These are phyloP conservation scores for Himalopsyche anomala DNA, from an alignment of 2,888 invertebrate species.

Conservation along the genomic window DNA sequence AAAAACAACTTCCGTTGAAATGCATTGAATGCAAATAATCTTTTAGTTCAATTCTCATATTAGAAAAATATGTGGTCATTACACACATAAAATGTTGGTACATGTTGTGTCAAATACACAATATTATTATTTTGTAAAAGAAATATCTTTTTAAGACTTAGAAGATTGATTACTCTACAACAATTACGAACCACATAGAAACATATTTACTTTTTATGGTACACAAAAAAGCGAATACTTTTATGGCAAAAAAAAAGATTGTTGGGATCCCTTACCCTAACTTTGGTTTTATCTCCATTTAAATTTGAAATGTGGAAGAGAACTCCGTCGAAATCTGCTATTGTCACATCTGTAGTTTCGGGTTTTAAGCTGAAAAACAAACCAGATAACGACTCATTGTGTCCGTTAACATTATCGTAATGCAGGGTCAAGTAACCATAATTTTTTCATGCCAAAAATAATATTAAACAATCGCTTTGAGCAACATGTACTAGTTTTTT, in stretches of 20 bases:
- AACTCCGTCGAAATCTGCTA: conserved; percentile 99
- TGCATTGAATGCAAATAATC: too few relatives aligned
- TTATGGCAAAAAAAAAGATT: neutral
- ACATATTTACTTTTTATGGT: neutral
- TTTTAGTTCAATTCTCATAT: too few relatives aligned
- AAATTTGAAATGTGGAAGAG: conserved; percentile 98
- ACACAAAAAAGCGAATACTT: neutral
- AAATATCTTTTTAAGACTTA: too few relatives aligned
- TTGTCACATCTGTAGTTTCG: conserved; percentile 94
- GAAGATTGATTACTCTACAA: too few relatives aligned
- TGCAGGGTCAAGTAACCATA: neutral
- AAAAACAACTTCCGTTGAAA: too few relatives aligned
- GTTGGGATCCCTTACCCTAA: conserved; percentile 85
- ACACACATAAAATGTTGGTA: too few relatives aligned
- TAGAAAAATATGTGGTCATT: too few relatives aligned
- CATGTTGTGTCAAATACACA: too few relatives aligned
- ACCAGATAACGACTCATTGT: neutral
- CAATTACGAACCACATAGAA: too few relatives aligned
- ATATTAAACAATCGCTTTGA: neutral
- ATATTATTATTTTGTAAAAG: too few relatives aligned
- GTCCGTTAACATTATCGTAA: neutral
- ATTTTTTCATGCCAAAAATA: neutral
- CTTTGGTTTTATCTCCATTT: conserved; percentile 97
- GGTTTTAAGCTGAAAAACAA: conserved; percentile 88
- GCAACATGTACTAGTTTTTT: neutral